Evolutionary conservation across 2,888 invertebrate genomes (phyloP).

Genomic region (Epirrhoe alternata): DNA sequence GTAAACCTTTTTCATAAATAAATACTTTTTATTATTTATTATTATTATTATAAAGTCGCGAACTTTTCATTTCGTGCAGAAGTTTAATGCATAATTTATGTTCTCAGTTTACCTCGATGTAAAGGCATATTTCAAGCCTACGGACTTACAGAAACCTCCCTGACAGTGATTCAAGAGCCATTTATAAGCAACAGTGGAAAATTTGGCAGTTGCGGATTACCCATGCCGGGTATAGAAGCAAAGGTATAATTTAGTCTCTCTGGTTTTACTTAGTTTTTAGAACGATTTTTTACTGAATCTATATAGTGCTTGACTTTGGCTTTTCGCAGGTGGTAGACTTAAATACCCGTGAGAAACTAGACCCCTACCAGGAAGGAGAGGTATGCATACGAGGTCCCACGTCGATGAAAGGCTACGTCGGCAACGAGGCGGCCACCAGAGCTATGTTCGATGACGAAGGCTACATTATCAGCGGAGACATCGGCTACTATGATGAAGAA

Average conservation of each 20-base stretch:
- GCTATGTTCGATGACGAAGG: slow-evolving; percentile 64
- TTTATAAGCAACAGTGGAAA: slow-evolving; percentile 42
- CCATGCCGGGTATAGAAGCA: slow-evolving; percentile 40
- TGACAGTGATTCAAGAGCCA: slow-evolving; percentile 57
- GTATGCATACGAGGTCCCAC: slow-evolving; percentile 65
- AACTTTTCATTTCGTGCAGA: neutral
- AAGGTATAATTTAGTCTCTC: slow-evolving; percentile 46
- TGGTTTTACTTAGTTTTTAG: neutral
- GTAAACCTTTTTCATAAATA: too few relatives aligned
- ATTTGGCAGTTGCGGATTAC: slow-evolving; percentile 48
- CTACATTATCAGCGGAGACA: slow-evolving; percentile 66
- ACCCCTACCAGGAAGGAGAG: slow-evolving; percentile 60
- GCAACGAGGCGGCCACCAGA: slow-evolving; percentile 55
- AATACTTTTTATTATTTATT: too few relatives aligned
- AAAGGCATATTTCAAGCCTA: slow-evolving; percentile 64
- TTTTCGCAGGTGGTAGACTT: slow-evolving; percentile 68
- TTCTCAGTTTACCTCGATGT: slow-evolving; percentile 62
- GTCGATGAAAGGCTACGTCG: slow-evolving; percentile 66
- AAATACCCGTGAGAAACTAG: slow-evolving; percentile 56
- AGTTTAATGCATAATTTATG: neutral
- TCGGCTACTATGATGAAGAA: slow-evolving; percentile 67
- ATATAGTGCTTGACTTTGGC: neutral
- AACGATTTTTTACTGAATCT: too few relatives aligned
- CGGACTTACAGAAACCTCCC: slow-evolving; percentile 70
- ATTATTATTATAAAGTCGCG: too few relatives aligned